These are phyloP conservation scores for Sebastes oblongus DNA, from an alignment of 2,797 vertebrate species.

Conservation along the genomic window DNA sequence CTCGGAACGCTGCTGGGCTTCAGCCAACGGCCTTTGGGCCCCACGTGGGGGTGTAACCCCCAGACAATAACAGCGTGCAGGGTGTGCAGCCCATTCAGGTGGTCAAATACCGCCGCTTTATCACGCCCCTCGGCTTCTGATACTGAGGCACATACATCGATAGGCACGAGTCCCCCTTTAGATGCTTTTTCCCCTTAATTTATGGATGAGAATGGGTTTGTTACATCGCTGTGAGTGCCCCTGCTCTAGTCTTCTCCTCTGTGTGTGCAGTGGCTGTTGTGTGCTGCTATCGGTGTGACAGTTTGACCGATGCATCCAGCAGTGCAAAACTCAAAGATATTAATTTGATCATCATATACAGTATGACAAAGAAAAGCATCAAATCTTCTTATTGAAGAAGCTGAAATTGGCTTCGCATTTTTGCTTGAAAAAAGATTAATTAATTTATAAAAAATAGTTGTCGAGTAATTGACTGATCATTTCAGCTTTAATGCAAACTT, in stretches of 20 bases:
- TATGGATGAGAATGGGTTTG: rapidly evolving
- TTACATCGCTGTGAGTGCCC: background rate
- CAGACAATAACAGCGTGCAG: too few species aligned
- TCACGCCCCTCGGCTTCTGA: too few species aligned
- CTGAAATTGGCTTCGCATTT: background rate
- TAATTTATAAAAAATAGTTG: background rate
- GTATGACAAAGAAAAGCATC: background rate
- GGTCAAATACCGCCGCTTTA: too few species aligned
- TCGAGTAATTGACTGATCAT: background rate
- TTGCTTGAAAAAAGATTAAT: background rate
- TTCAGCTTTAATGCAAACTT: background rate
- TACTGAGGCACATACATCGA: too few species aligned
- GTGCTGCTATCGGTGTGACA: background rate
- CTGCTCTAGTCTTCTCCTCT: background rate
- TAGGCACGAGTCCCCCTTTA: too few species aligned
- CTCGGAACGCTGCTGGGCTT: too few species aligned
- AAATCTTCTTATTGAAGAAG: background rate
- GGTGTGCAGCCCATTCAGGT: too few species aligned
- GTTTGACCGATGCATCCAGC: background rate
- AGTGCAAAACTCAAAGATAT: background rate
- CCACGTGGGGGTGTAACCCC: too few species aligned
- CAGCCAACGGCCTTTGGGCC: too few species aligned
- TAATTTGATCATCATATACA: background rate
- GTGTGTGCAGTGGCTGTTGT: background rate
- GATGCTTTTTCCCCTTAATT: too few species aligned